Conservation (phyloP, 1,140 invertebrate species). For the Saxidomus purpurata region DNA sequence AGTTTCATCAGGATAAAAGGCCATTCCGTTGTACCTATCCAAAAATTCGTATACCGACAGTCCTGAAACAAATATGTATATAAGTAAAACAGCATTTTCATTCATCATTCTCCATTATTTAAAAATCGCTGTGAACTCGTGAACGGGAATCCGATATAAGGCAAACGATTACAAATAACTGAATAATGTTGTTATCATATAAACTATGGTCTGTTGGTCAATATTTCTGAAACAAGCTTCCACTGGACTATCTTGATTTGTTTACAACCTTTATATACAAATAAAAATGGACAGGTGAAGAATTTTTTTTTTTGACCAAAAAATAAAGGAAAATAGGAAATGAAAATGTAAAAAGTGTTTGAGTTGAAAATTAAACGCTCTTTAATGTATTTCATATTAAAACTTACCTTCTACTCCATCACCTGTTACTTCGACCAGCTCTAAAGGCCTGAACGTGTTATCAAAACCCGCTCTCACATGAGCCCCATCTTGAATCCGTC, state of each 20-base stretch:
- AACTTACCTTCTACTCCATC: background rate
- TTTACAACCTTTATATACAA: background rate
- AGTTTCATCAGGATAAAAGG: background rate
- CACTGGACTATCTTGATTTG: no score
- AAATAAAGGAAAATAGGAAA: no score
- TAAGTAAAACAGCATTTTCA: no score
- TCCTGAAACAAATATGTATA: background rate
- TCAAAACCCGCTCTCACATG: background rate
- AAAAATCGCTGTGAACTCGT: no score
- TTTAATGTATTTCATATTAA: background rate
- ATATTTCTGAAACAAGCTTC: no score
- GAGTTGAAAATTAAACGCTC: background rate
- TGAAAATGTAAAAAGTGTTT: background rate
- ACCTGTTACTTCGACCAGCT: background rate
- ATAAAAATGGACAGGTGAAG: background rate
- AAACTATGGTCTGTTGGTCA: no score
- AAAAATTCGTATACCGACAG: background rate
- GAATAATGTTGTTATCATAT: no score
- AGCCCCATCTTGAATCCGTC: background rate
- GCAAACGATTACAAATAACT: no score
- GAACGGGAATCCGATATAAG: no score
- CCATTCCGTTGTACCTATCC: background rate
- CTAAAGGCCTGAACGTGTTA: background rate
- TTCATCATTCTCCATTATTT: no score
- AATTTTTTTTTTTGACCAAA: no score